Conservation (phyloP, 2,888 invertebrate genomes). For the Pachycephus smyrnensis region DNA sequence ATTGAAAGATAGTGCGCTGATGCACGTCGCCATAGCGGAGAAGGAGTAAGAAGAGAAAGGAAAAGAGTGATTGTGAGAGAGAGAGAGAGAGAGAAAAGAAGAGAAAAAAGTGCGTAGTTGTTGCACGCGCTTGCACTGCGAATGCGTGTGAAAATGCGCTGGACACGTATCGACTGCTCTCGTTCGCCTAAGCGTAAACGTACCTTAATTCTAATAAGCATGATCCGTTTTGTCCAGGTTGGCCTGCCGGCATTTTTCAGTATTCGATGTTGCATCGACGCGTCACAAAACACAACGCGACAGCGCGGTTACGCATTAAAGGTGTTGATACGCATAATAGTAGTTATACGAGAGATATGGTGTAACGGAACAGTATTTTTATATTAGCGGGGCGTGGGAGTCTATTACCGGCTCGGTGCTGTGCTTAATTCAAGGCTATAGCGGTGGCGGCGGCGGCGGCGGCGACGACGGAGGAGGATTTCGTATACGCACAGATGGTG, state of each 20-base stretch:
- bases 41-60: neutral
- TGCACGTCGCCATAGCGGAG: neutral
- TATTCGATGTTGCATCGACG: conserved; percentile 29
- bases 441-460: neutral
- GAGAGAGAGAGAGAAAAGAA: too few relatives aligned
- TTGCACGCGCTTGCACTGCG: neutral
- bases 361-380: conserved; percentile 61
- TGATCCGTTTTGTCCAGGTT: conserved; percentile 22
- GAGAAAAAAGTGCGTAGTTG: neutral
- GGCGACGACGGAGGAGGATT: neutral
- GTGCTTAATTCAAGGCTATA: too few relatives aligned
- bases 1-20: neutral
- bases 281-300: neutral
- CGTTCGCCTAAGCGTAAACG: neutral
- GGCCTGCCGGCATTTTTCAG: conserved; percentile 36
- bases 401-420: neutral
- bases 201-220: neutral
- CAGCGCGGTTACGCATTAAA: neutral
- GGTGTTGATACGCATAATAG: conserved; percentile 45
- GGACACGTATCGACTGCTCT: too few relatives aligned
- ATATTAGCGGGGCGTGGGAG: conserved; percentile 41
- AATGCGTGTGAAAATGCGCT: too few relatives aligned
- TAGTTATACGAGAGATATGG: conserved; percentile 48
- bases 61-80: too few relatives aligned
- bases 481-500: neutral